A percentile compares a stretch with the other conserved stretches of the same genome.
Conservation (phyloP, 2,888 invertebrate genomes). For the Rambutsinella grinnellia region DNA sequence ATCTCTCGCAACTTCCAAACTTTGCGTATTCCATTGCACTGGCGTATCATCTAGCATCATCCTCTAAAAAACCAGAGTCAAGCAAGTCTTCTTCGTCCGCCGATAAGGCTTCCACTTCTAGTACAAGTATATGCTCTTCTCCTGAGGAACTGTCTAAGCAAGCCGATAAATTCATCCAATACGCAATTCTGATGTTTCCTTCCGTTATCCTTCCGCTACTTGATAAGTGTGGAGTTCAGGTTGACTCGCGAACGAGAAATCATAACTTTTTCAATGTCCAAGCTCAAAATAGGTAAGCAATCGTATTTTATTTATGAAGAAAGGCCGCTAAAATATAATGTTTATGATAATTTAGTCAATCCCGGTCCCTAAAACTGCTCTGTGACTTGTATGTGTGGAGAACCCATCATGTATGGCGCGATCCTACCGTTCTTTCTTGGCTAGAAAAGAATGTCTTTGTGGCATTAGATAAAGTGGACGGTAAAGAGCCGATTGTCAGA, state of each 20-base stretch:
- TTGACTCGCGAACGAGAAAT: slow-evolving; percentile 75
- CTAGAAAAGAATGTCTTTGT: slow-evolving; percentile 79
- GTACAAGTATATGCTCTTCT: background rate
- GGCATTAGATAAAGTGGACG: slow-evolving; percentile 77
- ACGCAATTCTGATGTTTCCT: slow-evolving; percentile 86
- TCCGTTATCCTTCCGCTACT: slow-evolving; percentile 79
- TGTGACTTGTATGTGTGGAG: slow-evolving; percentile 81
- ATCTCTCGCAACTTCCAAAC: slow-evolving; percentile 87
- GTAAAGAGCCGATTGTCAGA: slow-evolving; percentile 74
- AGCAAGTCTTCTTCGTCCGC: slow-evolving; percentile 67
- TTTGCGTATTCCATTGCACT: slow-evolving; percentile 86
- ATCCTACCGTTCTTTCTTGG: slow-evolving; percentile 80
- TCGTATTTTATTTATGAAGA: background rate
- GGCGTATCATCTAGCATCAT: slow-evolving; percentile 76
- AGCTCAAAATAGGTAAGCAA: slow-evolving; percentile 63
- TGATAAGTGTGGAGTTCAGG: slow-evolving; percentile 82
- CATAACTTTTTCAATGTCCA: slow-evolving; percentile 72
- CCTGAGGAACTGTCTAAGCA: slow-evolving; percentile 64
- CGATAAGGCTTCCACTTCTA: slow-evolving; percentile 65
- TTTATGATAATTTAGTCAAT: slow-evolving; percentile 74
- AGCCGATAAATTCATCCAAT: slow-evolving; percentile 78
- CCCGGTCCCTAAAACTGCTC: slow-evolving; percentile 76
- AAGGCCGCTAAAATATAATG: too few species aligned
- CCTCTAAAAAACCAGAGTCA: slow-evolving; percentile 18
- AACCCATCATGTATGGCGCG: slow-evolving; percentile 84